These are phyloP conservation scores for Hyla sarda DNA, from an alignment of 2,113 vertebrate genomes.

Conservation along the genomic window DNA sequence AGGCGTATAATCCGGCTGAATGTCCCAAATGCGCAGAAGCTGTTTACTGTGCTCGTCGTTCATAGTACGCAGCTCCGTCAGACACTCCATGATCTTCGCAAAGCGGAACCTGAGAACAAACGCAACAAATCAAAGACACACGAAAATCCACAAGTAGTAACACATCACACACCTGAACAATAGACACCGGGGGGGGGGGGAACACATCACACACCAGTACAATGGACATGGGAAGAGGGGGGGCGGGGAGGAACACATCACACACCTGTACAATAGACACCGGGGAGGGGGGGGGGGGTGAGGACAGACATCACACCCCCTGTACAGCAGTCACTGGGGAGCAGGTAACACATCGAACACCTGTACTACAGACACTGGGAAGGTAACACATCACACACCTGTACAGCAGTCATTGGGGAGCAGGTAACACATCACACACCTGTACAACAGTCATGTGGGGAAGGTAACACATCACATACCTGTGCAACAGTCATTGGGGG, in stretches of 20 bases:
- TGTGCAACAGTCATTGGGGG: background rate
- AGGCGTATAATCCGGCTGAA: constrained; percentile 73
- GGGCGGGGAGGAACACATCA: too few relatives aligned
- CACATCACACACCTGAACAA: background rate
- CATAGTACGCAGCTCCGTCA: constrained; percentile 80
- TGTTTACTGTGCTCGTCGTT: constrained; percentile 75
- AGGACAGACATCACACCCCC: too few relatives aligned
- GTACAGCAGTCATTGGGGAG: background rate
- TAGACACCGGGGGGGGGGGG: too few relatives aligned
- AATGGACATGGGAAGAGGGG: too few relatives aligned
- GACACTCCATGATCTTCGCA: constrained; percentile 78
- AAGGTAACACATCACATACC: background rate
- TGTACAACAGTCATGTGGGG: background rate
- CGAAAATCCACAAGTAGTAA: too few relatives aligned
- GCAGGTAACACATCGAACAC: background rate
- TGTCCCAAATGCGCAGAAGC: constrained; percentile 76
- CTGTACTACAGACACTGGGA: background rate
- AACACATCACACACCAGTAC: background rate
- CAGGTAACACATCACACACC: background rate
- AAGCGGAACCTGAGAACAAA: constrained; percentile 75
- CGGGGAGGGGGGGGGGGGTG: too few relatives aligned
- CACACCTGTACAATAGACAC: background rate
- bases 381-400: background rate
- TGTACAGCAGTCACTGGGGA: too few relatives aligned
- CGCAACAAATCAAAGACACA: too few relatives aligned